phyloP scores from a whole-genome alignment of 2,888 invertebrate species.

The Norana najaformis region DNA sequence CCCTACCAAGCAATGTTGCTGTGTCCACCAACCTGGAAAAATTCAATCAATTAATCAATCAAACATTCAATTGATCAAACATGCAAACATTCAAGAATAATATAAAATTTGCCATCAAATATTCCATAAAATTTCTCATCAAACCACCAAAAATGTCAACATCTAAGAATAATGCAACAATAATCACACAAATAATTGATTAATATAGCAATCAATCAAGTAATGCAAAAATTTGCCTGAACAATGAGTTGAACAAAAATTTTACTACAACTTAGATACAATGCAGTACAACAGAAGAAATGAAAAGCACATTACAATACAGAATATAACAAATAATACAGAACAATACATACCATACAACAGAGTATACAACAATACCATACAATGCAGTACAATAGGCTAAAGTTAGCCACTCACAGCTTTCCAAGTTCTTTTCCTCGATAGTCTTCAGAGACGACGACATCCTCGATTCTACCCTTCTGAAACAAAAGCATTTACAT shows the following conservation, averaged over 20 bases:
- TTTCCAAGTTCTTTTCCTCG: constrained; percentile 93
- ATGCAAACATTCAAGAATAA: background rate
- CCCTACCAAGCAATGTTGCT: constrained; percentile 51
- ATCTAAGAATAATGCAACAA: no score
- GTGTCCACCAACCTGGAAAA: constrained; percentile 74
- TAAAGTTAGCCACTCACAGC: constrained; percentile 70
- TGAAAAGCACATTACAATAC: background rate
- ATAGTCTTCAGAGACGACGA: constrained; percentile 86
- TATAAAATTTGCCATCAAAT: background rate
- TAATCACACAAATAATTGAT: background rate
- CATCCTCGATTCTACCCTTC: constrained; percentile 90
- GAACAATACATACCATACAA: background rate
- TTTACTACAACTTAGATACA: background rate
- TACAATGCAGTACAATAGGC: constrained; percentile 1
- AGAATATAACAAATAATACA: background rate
- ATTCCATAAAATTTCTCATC: background rate
- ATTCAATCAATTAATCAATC: background rate
- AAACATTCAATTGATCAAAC: background rate
- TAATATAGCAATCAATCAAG: background rate
- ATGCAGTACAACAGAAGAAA: background rate
- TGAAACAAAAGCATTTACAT: constrained; percentile 64
- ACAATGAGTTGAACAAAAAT: background rate
- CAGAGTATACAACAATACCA: background rate
- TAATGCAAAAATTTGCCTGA: background rate
- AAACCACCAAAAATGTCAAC: no score